phyloP scores from a whole-genome alignment of 2,797 vertebrate species.

The Takifugu ocellatus region DNA sequence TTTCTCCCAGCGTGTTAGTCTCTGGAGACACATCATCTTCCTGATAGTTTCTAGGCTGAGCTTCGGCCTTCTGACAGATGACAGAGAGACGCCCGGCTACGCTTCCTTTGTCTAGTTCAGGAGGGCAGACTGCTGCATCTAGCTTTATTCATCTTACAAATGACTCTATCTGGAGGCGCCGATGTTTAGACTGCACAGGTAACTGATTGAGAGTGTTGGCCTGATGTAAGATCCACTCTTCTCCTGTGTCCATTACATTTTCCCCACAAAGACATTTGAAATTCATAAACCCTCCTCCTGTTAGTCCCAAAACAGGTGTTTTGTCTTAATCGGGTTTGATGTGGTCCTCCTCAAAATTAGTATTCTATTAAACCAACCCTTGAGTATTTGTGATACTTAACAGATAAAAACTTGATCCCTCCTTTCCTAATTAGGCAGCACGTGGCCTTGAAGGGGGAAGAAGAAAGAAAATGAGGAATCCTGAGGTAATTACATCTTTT shows the following conservation, averaged over 20 bases:
- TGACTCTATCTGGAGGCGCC: slow-evolving; percentile 53
- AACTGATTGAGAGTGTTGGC: slow-evolving; percentile 54
- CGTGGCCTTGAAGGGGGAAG: slow-evolving; percentile 18
- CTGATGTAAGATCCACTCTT: slow-evolving; percentile 49
- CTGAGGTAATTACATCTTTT: slow-evolving; percentile 65
- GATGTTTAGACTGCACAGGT: slow-evolving; percentile 63
- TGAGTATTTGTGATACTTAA: slow-evolving; percentile 8
- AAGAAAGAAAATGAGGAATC: slow-evolving; percentile 28
- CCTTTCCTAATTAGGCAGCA: slow-evolving; percentile 63
- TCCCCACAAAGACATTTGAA: slow-evolving; percentile 19
- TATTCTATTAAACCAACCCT: slow-evolving; percentile 56
- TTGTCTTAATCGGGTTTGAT: slow-evolving; percentile 61
- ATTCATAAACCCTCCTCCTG: slow-evolving; percentile 47
- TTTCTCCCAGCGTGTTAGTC: slow-evolving; percentile 60
- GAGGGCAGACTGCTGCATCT: slow-evolving; percentile 49
- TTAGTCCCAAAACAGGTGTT: slow-evolving; percentile 55
- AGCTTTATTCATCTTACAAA: slow-evolving; percentile 72
- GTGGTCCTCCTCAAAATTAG: slow-evolving; percentile 33
- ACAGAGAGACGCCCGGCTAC: slow-evolving; percentile 53
- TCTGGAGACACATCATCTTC: slow-evolving; percentile 72
- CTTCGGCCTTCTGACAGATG: slow-evolving; percentile 65
- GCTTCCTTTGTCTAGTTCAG: slow-evolving; percentile 58
- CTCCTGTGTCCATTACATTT: slow-evolving; percentile 20
- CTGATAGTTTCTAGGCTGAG: slow-evolving; percentile 65
- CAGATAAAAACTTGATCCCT: slow-evolving; percentile 50